A percentile compares a stretch with the other conserved stretches of the same genome.
phyloP scores from a whole-genome alignment of 2,113 vertebrate species.

The Anhinga anhinga region DNA sequence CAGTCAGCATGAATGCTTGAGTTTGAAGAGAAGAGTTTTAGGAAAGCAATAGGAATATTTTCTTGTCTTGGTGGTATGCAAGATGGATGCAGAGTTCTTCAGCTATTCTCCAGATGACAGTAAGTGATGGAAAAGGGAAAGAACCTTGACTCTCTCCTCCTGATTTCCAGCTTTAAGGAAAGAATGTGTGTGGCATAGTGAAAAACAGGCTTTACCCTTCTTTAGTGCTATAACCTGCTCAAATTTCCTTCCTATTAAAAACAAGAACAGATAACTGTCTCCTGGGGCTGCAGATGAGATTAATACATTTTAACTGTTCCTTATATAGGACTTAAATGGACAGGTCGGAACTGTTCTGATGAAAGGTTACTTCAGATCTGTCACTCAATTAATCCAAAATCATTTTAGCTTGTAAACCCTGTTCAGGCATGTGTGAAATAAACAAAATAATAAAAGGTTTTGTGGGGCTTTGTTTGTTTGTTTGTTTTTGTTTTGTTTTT shows the following conservation, averaged over 20 bases:
- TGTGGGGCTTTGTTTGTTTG: accelerated
- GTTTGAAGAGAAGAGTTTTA: neutral
- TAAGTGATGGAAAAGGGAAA: neutral
- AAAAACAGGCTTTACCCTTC: neutral
- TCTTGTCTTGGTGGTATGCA: neutral
- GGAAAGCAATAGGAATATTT: neutral
- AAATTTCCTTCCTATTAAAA: neutral
- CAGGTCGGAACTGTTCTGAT: neutral
- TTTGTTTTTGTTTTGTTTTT: neutral
- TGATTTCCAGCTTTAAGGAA: neutral
- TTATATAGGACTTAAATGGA: neutral
- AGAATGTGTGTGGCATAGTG: accelerated
- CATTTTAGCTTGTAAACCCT: neutral
- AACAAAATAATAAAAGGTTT: neutral
- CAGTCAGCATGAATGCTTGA: neutral
- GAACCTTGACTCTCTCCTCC: neutral
- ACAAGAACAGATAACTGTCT: neutral
- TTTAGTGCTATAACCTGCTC: neutral
- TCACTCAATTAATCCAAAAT: neutral
- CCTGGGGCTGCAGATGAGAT: neutral
- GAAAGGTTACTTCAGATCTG: neutral
- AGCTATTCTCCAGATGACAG: neutral
- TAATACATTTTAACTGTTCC: neutral
- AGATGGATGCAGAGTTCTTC: neutral
- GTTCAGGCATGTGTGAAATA: neutral